A percentile compares a stretch with the other conserved stretches of the same genome.
Conservation (phyloP, 2,888 invertebrate species). For the Spisula solida region DNA sequence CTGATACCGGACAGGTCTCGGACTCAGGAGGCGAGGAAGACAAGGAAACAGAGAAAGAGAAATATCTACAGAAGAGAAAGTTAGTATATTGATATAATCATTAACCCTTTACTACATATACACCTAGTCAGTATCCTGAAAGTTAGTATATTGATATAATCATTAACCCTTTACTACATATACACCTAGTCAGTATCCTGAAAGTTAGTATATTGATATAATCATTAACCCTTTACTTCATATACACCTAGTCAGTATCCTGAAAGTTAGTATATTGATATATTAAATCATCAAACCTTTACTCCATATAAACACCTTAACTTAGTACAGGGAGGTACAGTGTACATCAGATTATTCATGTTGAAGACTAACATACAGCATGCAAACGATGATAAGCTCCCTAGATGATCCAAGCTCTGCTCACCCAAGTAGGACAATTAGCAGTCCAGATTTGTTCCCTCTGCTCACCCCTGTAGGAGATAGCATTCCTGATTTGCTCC, state of each 20-base stretch:
- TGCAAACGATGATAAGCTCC: too few species aligned
- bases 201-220: slow-evolving; percentile 73
- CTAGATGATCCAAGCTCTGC: too few species aligned
- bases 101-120: not conserved
- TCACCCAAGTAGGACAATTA: too few species aligned
- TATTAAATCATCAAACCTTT: too few species aligned
- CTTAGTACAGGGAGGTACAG: too few species aligned
- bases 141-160: slow-evolving; percentile 70
- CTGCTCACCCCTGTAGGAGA: too few species aligned
- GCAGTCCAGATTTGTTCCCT: too few species aligned
- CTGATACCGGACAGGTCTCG: slow-evolving; percentile 71
- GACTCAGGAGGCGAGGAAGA: slow-evolving; percentile 89
- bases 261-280: slow-evolving; percentile 75
- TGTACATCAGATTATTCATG: too few species aligned
- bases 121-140: slow-evolving; percentile 52
- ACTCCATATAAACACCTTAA: too few species aligned
- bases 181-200: slow-evolving; percentile 37
- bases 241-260: not conserved
- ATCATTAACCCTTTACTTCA: not conserved
- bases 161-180: not conserved
- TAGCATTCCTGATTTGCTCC: too few species aligned
- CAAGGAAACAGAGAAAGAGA: slow-evolving; percentile 77
- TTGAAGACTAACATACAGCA: too few species aligned
- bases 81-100: slow-evolving; percentile 62
- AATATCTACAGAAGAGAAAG: slow-evolving; percentile 82